Base-by-base conservation (phyloP, 2,797 vertebrate genomes). In the Melopsittacus undulatus region DNA sequence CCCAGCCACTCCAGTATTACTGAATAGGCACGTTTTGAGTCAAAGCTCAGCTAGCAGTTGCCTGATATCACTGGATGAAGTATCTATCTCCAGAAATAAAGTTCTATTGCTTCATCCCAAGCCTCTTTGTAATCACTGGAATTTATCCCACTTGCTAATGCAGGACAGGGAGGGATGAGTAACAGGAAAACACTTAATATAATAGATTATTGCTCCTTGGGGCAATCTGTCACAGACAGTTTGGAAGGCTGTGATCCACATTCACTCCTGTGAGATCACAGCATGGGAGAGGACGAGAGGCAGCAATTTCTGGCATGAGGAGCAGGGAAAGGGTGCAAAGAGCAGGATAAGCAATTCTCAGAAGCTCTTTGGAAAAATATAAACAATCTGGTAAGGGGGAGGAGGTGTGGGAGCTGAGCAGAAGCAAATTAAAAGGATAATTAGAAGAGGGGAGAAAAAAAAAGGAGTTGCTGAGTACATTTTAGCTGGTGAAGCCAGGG, bases 381-480 rank as follows among this genome's bases (percentile, higher is more conserved):
- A 96, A 97, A 96, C 95, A 97, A 94, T 95, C 96, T 97, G 96
- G 86, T 95, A 91, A 86, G 94, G 43, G 67, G 82, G 91, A 87
- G 96, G 86, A 92, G 43, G 79, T 92, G 94, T 95, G 83, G 90
- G 94, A 87, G 83, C 42, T 56, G 56, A 89, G 79, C 90, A 95
- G 90, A 96, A 96, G 94, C 88, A 95, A 94, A 95, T 95, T 90
- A 93, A 91, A 96, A 95, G 83, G 87, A 95, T 95, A 94, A 96
- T 95, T 92, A 95, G 96, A 91, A 89, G 30, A 64, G 29, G 7
- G 56, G 56, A 59, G 56, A 75, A 78, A 78, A 86, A 86, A 87
- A 78, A 56, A 51, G 2, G 45, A 29, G 11, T 86, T 90, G 34
- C 73, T 84, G 63, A 96, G 94, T 94, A 93, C 49, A 80, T 92